Evolutionary conservation across 2,888 invertebrate species (phyloP), one percentile per base, ranked within the genome.

Genomic region (Macrosoma leucophasiata): DNA sequence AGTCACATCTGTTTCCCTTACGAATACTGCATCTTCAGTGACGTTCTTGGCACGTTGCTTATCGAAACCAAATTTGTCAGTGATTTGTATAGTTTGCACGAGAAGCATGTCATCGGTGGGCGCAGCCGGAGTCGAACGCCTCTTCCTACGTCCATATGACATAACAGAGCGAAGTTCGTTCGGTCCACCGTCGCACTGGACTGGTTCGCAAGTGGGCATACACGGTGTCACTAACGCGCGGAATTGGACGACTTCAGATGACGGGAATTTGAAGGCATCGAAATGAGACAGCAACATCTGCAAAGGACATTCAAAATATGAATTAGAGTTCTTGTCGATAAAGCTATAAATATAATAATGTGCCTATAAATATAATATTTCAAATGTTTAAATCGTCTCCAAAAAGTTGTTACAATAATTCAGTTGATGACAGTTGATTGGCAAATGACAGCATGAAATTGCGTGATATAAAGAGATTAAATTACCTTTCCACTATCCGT

Each of bases 211-310:
- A 23, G 91, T 88, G 13, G 96, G 96, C 91, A 97, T 92, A 72
- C 96, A 96, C 0, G 96, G 96, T 2, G 96, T 96, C 20, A 97
- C 96, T 60, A 96, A 75, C n/a, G 96, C 96, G 44, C 96, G 90
- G 90, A 97, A 97, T 69, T 96, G 96, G 1, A 97, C 96, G 25
- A 95, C 92, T 69, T 96, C 96, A 8, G 95, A 95, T 29, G 95
- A 95, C 23, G 96, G 96, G 86, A 97, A 97, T 75, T 97, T 96
- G 88, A 97, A 97, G 19, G 96, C 96, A 72, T 96, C 96, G 81
- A 97, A 96, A 78, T 94, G 92, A 31, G 96, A 95, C 41, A 95
- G 84, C 42, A 96, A 84, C 54, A 93, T 89, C 91, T 93, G 88
- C 26, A 79, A 75, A 66, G 63, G 50, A 52, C 38, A 40, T 39